Conservation (phyloP, 1,140 invertebrate genomes). For the Drosophila novamexicana region DNA sequence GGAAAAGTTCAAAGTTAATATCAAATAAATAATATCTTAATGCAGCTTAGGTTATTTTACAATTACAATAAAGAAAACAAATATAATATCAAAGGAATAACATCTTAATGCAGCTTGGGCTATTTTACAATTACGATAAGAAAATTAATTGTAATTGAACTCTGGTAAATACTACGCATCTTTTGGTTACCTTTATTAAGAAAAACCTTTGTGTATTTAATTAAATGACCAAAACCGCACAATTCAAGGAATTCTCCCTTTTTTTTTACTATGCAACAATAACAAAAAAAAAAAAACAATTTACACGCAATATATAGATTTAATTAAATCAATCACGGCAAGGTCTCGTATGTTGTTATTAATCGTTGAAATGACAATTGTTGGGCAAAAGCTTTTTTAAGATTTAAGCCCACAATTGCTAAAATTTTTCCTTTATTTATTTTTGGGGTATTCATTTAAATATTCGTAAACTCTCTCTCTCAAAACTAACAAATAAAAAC, state of each 20-base stretch:
- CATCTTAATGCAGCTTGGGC: no score
- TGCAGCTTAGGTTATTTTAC: neutral
- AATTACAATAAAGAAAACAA: neutral
- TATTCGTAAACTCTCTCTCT: neutral
- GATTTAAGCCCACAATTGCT: neutral
- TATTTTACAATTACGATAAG: neutral
- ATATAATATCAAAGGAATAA: no score
- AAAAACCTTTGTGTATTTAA: slow-evolving; percentile 3
- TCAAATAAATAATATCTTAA: neutral
- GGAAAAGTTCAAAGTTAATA: neutral
- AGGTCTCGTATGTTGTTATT: neutral
- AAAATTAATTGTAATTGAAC: neutral
- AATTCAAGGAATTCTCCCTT: neutral
- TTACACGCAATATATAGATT: neutral
- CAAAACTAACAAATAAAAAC: neutral
- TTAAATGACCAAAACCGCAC: slow-evolving; percentile 18
- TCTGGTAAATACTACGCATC: neutral
- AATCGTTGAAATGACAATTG: neutral
- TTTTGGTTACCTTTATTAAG: neutral
- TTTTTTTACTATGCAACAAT: neutral
- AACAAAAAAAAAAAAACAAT: neutral
- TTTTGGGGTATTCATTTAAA: slow-evolving; percentile 8
- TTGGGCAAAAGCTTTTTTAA: neutral
- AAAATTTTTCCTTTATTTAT: slow-evolving; percentile 21
- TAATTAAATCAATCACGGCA: slow-evolving; percentile 4